A percentile compares a stretch with the other conserved stretches of the same genome.
phyloP scores from a whole-genome alignment of 2,113 vertebrate species.

The Psettodes erumei region DNA sequence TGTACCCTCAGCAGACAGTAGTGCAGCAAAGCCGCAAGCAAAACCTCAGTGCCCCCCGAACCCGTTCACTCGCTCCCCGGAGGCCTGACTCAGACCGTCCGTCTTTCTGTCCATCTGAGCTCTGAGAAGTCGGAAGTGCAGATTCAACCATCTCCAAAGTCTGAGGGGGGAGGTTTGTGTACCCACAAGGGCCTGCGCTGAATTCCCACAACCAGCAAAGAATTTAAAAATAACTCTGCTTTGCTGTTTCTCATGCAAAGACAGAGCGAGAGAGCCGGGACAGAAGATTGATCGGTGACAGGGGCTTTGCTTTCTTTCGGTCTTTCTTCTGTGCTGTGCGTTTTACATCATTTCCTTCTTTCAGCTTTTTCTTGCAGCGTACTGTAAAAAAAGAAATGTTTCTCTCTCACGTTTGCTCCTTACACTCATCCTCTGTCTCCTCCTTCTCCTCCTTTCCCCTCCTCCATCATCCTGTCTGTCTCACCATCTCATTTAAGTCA shows the following conservation, averaged over 20 bases:
- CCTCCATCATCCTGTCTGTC: constrained; percentile 22
- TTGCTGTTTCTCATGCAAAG: constrained; percentile 59
- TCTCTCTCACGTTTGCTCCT: not conserved
- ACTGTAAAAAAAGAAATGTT: constrained; percentile 5
- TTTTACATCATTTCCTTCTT: not conserved
- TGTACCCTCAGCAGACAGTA: constrained; percentile 1
- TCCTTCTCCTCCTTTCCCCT: not conserved
- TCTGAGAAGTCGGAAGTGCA: constrained; percentile 55
- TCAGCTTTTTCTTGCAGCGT: constrained; percentile 8
- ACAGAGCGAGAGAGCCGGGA: constrained; percentile 38
- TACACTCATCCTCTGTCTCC: not conserved
- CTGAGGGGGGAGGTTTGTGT: constrained; percentile 28
- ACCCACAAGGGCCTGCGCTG: constrained; percentile 48
- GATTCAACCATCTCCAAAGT: constrained; percentile 57
- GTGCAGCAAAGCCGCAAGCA: constrained; percentile 14
- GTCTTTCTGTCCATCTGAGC: constrained; percentile 50
- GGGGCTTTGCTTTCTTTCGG: constrained; percentile 1
- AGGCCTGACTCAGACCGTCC: constrained; percentile 70
- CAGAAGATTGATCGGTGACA: constrained; percentile 63
- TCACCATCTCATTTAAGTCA: constrained; percentile 70
- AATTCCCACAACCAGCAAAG: constrained; percentile 54
- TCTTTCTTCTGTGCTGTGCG: not conserved
- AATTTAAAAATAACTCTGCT: constrained; percentile 64
- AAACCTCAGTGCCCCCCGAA: constrained; percentile 35
- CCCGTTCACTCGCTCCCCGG: constrained; percentile 11